Evolutionary conservation across 2,888 invertebrate species (phyloP).

Genomic region (Arrhopalites spinosus): DNA sequence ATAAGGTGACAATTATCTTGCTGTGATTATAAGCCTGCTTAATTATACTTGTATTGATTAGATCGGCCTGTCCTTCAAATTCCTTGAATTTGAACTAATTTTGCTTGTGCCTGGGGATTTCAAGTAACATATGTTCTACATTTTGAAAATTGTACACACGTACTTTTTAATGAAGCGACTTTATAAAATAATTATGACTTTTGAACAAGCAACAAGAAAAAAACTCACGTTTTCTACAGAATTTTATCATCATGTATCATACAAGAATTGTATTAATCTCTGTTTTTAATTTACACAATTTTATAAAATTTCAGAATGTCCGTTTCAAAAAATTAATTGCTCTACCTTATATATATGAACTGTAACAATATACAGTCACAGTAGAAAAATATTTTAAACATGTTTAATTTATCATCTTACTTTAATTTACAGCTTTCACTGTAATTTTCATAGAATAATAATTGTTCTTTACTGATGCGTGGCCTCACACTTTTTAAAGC

Average conservation of each 20-base stretch:
- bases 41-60: neutral
- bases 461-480: conserved; percentile 72
- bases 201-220: too few relatives aligned
- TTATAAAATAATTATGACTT: too few relatives aligned
- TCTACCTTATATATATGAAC: neutral
- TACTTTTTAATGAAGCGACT: neutral
- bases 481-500: conserved; percentile 76
- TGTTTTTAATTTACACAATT: too few relatives aligned
- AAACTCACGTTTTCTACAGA: too few relatives aligned
- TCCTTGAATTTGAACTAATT: neutral
- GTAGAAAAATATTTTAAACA: neutral
- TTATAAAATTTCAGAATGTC: too few relatives aligned
- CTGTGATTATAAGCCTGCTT: neutral
- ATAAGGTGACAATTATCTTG: neutral
- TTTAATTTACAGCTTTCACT: conserved; percentile 4
- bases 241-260: too few relatives aligned
- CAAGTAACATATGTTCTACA: neutral
- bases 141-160: neutral
- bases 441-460: conserved; percentile 75
- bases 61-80: neutral
- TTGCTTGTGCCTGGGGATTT: too few relatives aligned
- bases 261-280: too few relatives aligned
- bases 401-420: neutral
- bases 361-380: neutral
- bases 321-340: neutral